phyloP scores from a whole-genome alignment of 2,113 vertebrate species.

The Prunella fulvescens region DNA sequence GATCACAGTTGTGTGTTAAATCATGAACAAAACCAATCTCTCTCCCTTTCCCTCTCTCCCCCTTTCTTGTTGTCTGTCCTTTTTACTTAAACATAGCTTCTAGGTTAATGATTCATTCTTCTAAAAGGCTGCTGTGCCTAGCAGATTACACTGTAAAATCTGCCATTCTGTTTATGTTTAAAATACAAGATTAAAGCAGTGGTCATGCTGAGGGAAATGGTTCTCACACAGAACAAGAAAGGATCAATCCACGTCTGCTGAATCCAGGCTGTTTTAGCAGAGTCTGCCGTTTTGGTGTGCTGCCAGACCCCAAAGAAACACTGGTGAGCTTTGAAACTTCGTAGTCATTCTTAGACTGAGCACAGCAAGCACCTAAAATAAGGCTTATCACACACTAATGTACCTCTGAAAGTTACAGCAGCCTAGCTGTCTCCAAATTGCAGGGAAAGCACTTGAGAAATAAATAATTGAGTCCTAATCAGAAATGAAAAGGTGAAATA shows the following conservation, averaged over 20 bases:
- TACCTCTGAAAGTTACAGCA: not conserved
- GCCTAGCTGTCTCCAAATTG: not conserved
- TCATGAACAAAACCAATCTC: conserved; percentile 25
- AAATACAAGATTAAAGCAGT: conserved; percentile 60
- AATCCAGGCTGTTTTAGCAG: not conserved
- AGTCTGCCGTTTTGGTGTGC: not conserved
- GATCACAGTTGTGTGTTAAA: conserved; percentile 23
- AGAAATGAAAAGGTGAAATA: not conserved
- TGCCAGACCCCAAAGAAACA: conserved; percentile 38
- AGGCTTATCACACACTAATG: not conserved
- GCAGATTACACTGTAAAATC: conserved; percentile 59
- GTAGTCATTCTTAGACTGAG: not conserved
- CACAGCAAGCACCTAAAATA: not conserved
- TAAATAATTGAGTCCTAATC: not conserved
- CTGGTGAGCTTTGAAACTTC: not conserved
- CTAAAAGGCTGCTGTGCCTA: conserved; percentile 44
- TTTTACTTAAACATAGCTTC: conserved; percentile 41
- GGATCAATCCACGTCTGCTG: not conserved
- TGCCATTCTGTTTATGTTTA: conserved; percentile 55
- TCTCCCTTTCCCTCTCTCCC: not conserved
- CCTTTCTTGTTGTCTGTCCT: not conserved
- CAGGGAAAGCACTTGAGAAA: not conserved
- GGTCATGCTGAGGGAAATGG: conserved; percentile 59
- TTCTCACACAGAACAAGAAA: conserved; percentile 43
- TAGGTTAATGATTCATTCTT: conserved; percentile 57